Conservation (phyloP, 2,888 invertebrate genomes). For the Drosophila neotestacea region DNA sequence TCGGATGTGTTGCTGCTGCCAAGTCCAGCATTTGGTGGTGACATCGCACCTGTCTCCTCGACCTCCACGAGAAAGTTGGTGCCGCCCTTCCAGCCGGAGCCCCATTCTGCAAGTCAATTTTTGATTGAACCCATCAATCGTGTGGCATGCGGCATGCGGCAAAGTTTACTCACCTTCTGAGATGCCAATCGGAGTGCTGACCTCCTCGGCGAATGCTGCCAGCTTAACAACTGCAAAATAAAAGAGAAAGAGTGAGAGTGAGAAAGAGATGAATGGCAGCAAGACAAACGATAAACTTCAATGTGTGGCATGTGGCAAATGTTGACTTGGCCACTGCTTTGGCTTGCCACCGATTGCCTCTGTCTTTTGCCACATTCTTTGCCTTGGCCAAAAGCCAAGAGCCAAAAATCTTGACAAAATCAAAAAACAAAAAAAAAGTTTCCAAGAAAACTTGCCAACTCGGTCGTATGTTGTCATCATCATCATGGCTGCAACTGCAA, state of each 20-base stretch:
- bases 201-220: constrained; percentile 79
- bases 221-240: constrained; percentile 80
- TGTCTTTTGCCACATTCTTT: constrained; percentile 3
- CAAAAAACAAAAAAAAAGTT: not conserved
- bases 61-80: constrained; percentile 85
- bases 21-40: constrained; percentile 52
- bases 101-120: constrained; percentile 82
- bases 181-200: constrained; percentile 76
- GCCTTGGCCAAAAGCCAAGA: constrained; percentile 40
- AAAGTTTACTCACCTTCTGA: constrained; percentile 80
- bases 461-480: constrained; percentile 8
- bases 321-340: constrained; percentile 32
- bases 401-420: not conserved
- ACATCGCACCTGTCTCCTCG: constrained; percentile 81
- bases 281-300: constrained; percentile 35
- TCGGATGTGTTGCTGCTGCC: constrained; percentile 60
- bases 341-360: not conserved
- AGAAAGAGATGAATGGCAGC: constrained; percentile 10
- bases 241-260: not conserved
- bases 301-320: constrained; percentile 37
- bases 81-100: constrained; percentile 84
- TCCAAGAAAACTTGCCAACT: constrained; percentile 6
- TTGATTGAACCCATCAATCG: constrained; percentile 26
- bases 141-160: constrained; percentile 29
- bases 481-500: not conserved